These are phyloP conservation scores for Drosophila busckii DNA, from an alignment of 1,140 invertebrate species.

Conservation along the genomic window DNA sequence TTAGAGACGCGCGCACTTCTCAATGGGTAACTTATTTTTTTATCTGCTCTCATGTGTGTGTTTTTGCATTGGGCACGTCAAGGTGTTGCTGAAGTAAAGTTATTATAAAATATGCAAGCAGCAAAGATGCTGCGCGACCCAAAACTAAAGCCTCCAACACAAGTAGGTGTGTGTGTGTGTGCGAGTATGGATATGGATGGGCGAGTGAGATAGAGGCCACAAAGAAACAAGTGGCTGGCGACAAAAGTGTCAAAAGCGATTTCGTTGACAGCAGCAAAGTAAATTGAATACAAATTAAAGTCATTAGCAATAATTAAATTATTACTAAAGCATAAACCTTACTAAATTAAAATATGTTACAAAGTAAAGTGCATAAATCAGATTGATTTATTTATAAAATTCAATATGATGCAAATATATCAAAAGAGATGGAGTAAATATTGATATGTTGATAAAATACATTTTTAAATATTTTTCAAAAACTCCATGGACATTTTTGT, in stretches of 20 bases:
- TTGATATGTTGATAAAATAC: neutral
- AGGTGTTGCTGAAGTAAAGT: constrained; percentile 53
- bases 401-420: neutral
- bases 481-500: constrained; percentile 26
- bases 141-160: too few species aligned
- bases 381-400: neutral
- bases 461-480: neutral
- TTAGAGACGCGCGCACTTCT: constrained; percentile 21
- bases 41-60: constrained; percentile 4
- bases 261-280: neutral
- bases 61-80: constrained; percentile 53
- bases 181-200: too few species aligned
- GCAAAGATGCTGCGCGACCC: too few species aligned
- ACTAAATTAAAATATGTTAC: neutral
- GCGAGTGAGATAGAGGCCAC: too few species aligned
- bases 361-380: neutral
- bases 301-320: neutral
- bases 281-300: neutral
- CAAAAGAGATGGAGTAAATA: neutral
- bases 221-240: constrained; percentile 24
- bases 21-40: constrained; percentile 50
- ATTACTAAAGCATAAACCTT: neutral
- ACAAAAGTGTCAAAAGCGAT: constrained; percentile 18
- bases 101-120: constrained; percentile 68
- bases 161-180: too few species aligned